A percentile compares a stretch with the other conserved stretches of the same genome.
Conservation (phyloP, 2,113 vertebrate genomes). For the Ceuthmochares aereus region DNA sequence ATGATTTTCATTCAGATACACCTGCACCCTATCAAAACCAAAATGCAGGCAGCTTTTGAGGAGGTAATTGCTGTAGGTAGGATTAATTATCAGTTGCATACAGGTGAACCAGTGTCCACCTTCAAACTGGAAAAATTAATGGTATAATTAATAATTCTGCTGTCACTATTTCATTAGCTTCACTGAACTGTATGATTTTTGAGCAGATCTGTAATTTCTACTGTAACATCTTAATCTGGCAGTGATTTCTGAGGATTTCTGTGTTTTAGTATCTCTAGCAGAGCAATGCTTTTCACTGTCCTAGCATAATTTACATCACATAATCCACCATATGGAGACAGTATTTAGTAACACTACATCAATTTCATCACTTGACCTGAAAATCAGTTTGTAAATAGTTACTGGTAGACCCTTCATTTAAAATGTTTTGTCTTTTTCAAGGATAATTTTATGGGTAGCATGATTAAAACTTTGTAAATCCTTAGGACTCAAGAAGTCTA, state of each 20-base stretch:
- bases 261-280: neutral
- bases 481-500: neutral
- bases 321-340: no score
- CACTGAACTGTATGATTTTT: neutral
- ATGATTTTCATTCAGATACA: neutral
- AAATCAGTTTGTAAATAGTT: neutral
- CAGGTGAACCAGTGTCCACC: neutral
- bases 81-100: neutral
- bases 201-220: neutral
- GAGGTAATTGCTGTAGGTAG: neutral
- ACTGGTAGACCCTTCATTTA: neutral
- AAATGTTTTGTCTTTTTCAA: neutral
- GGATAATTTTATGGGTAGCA: neutral
- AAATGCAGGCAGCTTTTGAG: neutral
- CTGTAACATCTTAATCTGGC: neutral
- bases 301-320: neutral
- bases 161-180: neutral
- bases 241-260: neutral
- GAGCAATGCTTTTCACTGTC: neutral
- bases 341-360: neutral
- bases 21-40: neutral
- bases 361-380: neutral
- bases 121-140: neutral
- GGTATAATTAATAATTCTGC: neutral
- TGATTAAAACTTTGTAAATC: neutral